These are phyloP conservation scores for Thalassarche chlororhynchos DNA, from an alignment of 2,113 vertebrate species.

Conservation along the genomic window DNA sequence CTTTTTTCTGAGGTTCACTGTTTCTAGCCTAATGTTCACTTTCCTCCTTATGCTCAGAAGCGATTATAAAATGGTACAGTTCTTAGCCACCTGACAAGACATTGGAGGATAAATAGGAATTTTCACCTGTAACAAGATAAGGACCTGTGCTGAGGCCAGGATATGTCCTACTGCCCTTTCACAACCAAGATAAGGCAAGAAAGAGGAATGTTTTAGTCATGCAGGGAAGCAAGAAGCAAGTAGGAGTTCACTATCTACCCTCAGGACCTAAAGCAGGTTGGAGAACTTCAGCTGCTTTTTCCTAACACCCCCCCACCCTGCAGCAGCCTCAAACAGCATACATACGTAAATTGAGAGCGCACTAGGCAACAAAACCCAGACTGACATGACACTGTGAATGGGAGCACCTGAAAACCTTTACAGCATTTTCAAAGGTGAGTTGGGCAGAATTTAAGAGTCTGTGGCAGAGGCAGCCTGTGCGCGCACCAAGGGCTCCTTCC, in stretches of 20 bases:
- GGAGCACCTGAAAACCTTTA: not conserved
- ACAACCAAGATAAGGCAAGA: not conserved
- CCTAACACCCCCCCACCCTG: rapidly evolving
- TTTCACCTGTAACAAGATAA: not conserved
- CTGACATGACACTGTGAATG: not conserved
- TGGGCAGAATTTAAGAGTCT: not conserved
- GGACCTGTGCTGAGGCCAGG: not conserved
- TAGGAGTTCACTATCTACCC: not conserved
- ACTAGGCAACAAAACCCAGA: not conserved
- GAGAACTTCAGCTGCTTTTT: not conserved
- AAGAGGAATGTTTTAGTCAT: not conserved
- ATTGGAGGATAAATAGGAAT: not conserved
- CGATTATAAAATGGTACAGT: not conserved
- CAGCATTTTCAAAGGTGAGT: not conserved
- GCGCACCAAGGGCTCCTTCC: not conserved
- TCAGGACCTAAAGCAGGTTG: not conserved
- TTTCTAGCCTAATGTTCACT: not conserved
- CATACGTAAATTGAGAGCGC: not conserved
- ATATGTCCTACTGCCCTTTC: not conserved
- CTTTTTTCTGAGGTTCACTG: not conserved
- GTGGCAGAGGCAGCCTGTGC: not conserved
- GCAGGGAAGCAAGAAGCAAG: not conserved
- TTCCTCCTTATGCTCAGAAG: not conserved
- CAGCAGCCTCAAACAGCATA: not conserved
- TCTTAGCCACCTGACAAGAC: not conserved